A percentile compares a stretch with the other conserved stretches of the same genome.
These are phyloP conservation scores for Melopsittacus undulatus DNA, from an alignment of 2,797 vertebrate genomes.

Conservation along the genomic window DNA sequence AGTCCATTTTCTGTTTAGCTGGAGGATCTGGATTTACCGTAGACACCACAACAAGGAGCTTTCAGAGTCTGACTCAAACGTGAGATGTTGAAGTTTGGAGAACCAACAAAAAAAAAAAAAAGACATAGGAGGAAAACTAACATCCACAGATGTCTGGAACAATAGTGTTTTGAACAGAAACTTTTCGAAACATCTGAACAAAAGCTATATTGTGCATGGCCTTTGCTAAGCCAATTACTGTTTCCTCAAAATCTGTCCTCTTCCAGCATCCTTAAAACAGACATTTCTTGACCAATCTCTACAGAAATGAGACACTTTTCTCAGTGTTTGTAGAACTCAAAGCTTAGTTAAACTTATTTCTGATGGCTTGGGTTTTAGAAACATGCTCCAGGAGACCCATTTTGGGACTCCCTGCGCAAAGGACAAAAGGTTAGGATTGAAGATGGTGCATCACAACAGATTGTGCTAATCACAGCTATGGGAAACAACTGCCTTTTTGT, in stretches of 20 bases:
- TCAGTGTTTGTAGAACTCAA: background rate
- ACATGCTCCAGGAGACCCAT: background rate
- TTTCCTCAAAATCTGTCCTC: background rate
- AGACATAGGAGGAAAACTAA: background rate
- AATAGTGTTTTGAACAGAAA: background rate
- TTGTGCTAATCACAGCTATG: background rate
- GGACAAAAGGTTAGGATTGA: background rate
- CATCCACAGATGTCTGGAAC: background rate
- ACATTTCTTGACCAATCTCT: background rate
- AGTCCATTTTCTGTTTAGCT: background rate
- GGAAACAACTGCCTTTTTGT: background rate
- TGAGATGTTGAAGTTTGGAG: background rate
- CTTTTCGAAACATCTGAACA: background rate
- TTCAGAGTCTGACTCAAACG: background rate
- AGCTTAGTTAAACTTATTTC: background rate
- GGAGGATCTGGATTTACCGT: background rate
- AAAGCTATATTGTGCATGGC: background rate
- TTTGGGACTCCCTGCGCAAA: background rate
- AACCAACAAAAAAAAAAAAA: background rate
- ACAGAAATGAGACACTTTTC: background rate
- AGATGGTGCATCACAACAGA: background rate
- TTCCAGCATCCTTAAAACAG: background rate
- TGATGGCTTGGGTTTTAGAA: background rate
- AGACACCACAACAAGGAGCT: background rate
- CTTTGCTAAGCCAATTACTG: background rate